Conservation (phyloP, 2,888 invertebrate genomes). For the Frankliniella fusca region DNA sequence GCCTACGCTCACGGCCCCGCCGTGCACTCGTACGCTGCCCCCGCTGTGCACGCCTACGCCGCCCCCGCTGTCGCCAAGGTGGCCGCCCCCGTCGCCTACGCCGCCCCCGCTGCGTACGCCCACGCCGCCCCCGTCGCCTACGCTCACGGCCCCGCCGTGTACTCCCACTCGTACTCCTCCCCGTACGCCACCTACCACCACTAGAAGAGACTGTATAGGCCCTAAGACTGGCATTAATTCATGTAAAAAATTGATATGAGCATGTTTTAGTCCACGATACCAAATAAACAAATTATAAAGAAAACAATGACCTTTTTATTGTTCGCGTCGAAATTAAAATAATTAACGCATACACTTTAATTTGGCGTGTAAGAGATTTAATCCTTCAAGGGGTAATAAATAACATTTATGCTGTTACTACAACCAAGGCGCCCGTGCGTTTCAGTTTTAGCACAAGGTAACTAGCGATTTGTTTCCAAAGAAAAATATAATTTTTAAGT, state of each 20-base stretch:
- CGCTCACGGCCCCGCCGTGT: constrained; percentile 45
- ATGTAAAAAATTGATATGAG: not conserved
- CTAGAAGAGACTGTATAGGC: constrained; percentile 46
- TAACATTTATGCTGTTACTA: too few species aligned
- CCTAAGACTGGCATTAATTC: constrained; percentile 37
- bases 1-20: constrained; percentile 12
- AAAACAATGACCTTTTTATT: not conserved
- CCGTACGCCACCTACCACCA: constrained; percentile 44
- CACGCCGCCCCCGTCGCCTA: not conserved
- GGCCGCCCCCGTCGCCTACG: not conserved
- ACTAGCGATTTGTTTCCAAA: too few species aligned
- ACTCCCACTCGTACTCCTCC: constrained; percentile 57
- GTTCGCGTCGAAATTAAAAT: too few species aligned
- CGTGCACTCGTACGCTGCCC: not conserved
- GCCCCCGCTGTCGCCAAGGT: not conserved
- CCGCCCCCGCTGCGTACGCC: not conserved
- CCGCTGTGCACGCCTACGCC: not conserved
- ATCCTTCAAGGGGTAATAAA: too few species aligned
- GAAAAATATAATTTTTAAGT: too few species aligned
- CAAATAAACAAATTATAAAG: constrained; percentile 12
- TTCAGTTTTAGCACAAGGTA: too few species aligned
- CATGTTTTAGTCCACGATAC: not conserved
- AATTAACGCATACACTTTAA: too few species aligned
- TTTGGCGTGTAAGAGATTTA: too few species aligned
- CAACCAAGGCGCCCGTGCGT: too few species aligned